phyloP scores from a whole-genome alignment of 2,113 vertebrate genomes.

The Syrmaticus mikado region DNA sequence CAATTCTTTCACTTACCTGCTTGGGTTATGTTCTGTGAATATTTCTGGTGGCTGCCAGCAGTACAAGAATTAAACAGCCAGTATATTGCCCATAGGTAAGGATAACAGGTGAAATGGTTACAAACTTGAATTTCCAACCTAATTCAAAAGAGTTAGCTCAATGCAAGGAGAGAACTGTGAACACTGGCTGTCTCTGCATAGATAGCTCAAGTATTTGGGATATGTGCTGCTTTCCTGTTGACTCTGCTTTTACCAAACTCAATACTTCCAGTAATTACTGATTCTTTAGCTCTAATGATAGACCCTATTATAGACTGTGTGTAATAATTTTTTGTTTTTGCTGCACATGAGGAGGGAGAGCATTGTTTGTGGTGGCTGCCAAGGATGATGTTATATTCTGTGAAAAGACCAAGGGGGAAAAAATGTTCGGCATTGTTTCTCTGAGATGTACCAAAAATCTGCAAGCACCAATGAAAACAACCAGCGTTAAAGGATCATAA shows the following conservation, averaged over 20 bases:
- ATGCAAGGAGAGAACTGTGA: fast-evolving
- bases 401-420: slow-evolving; percentile 21
- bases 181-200: fast-evolving
- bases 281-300: not conserved
- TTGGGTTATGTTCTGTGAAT: not conserved
- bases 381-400: slow-evolving; percentile 29
- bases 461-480: not conserved
- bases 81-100: fast-evolving
- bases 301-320: not conserved
- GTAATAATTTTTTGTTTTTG: not conserved
- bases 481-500: slow-evolving; percentile 1
- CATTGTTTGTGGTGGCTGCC: not conserved
- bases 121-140: not conserved
- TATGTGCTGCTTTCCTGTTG: fast-evolving
- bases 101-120: not conserved
- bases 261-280: not conserved
- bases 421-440: slow-evolving; percentile 7
- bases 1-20: not conserved
- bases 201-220: fast-evolving
- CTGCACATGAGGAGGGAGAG: not conserved
- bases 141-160: not conserved
- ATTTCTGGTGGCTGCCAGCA: not conserved
- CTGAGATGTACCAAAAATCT: slow-evolving; percentile 8
- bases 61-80: not conserved
- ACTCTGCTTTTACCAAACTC: not conserved